These are phyloP conservation scores for Myzus persicae DNA, from an alignment of 1,140 invertebrate species.

Conservation along the genomic window DNA sequence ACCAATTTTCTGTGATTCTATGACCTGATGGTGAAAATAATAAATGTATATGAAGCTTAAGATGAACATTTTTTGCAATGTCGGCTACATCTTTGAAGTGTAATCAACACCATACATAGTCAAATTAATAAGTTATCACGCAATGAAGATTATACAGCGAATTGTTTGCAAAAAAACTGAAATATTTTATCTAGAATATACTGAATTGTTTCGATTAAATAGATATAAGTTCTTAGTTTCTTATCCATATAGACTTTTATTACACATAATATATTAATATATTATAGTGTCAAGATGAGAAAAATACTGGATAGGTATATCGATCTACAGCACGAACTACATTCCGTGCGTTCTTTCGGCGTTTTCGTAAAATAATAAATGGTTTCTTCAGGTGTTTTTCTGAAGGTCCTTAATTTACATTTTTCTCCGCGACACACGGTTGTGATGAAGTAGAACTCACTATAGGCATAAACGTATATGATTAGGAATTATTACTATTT, in stretches of 20 bases:
- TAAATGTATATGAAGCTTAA: not conserved
- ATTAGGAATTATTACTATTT: slow-evolving; percentile 32
- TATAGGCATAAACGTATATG: not conserved
- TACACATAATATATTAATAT: not conserved
- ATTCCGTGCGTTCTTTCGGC: not conserved
- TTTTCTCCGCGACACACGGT: not conserved
- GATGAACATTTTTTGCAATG: not conserved
- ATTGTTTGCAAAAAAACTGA: not conserved
- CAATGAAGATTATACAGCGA: not conserved
- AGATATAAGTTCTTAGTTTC: not conserved
- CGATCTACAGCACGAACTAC: not conserved
- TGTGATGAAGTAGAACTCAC: not conserved
- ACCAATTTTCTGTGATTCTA: not conserved
- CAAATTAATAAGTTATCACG: not conserved
- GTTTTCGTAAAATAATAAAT: not conserved
- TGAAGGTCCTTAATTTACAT: slow-evolving; percentile 44
- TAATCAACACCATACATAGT: not conserved
- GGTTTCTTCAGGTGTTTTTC: not conserved
- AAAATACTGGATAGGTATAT: slow-evolving; percentile 6
- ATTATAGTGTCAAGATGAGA: not conserved
- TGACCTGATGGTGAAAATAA: not conserved
- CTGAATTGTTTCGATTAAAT: not conserved
- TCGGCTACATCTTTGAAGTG: not conserved
- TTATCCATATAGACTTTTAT: not conserved
- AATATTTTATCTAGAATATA: not conserved